Conservation (phyloP, 2,888 invertebrate genomes). For the Meta bourneti region DNA sequence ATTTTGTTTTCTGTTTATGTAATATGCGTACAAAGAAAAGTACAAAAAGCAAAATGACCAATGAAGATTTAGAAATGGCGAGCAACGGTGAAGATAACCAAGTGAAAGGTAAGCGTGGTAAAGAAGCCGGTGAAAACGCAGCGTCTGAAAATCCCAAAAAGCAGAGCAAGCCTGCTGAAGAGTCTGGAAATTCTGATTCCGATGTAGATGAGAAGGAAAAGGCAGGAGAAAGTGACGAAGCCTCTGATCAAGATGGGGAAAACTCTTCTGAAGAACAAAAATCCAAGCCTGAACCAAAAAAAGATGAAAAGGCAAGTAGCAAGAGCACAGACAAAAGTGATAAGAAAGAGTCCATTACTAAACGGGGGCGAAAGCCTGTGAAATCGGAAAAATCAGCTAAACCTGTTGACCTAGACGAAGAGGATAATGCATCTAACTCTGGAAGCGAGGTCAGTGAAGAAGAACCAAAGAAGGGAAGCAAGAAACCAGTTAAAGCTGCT, state of each 20-base stretch:
- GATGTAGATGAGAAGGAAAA: conserved; percentile 34
- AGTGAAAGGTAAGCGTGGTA: conserved; percentile 50
- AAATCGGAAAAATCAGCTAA: neutral
- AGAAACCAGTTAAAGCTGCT: conserved; percentile 9
- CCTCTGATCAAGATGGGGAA: conserved; percentile 30
- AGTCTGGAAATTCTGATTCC: conserved; percentile 26
- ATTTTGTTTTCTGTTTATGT: conserved; percentile 1
- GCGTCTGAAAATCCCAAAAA: conserved; percentile 33
- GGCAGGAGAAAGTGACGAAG: conserved; percentile 4
- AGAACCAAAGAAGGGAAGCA: neutral
- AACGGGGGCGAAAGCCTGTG: neutral
- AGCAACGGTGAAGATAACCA: conserved; percentile 31
- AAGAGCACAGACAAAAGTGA: conserved; percentile 29
- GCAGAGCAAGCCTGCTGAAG: conserved; percentile 1
- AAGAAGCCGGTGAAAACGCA: conserved; percentile 26
- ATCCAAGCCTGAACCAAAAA: neutral
- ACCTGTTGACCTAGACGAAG: neutral
- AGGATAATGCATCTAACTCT: conserved; percentile 6
- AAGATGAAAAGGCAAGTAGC: conserved; percentile 13
- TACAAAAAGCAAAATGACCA: conserved; percentile 32
- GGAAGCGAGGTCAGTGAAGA: conserved; percentile 27
- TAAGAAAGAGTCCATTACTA: conserved; percentile 8
- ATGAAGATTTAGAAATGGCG: conserved; percentile 1
- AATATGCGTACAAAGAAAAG: conserved; percentile 53
- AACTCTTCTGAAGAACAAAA: conserved; percentile 27